A percentile compares a stretch with the other conserved stretches of the same genome.
These are phyloP conservation scores for Chionodraco myersi DNA, from an alignment of 2,113 vertebrate species.

Conservation along the genomic window DNA sequence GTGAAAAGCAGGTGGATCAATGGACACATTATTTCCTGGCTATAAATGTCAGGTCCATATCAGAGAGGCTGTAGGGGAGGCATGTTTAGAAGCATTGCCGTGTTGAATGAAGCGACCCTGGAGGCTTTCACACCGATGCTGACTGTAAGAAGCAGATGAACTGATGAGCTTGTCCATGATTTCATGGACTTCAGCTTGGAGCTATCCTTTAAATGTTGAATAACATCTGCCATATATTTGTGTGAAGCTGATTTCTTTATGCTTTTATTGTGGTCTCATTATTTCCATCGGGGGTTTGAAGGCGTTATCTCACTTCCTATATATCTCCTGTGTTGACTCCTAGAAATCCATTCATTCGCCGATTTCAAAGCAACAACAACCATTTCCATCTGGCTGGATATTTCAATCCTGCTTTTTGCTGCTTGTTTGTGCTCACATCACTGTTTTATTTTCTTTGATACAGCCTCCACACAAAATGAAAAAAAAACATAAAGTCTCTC, in stretches of 20 bases:
- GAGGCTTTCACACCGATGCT: slow-evolving; percentile 15
- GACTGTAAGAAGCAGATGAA: slow-evolving; percentile 43
- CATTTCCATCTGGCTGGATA: background rate
- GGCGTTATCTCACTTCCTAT: slow-evolving; percentile 9
- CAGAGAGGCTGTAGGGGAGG: slow-evolving; percentile 26
- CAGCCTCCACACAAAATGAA: background rate
- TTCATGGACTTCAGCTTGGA: slow-evolving; percentile 24
- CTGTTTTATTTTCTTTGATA: background rate
- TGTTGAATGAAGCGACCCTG: slow-evolving; percentile 2
- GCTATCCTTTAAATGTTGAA: slow-evolving; percentile 24
- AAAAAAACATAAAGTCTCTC: too few relatives aligned
- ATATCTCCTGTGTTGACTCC: slow-evolving; percentile 4
- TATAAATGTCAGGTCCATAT: slow-evolving; percentile 28
- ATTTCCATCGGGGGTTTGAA: slow-evolving; percentile 19
- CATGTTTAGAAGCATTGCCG: slow-evolving; percentile 14
- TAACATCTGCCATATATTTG: slow-evolving; percentile 12
- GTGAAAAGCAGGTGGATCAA: slow-evolving; percentile 34
- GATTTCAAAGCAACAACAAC: slow-evolving; percentile 9
- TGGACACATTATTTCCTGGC: background rate
- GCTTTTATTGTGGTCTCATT: slow-evolving; percentile 14
- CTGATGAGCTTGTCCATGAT: slow-evolving; percentile 33
- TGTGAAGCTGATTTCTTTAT: background rate
- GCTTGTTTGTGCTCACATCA: slow-evolving; percentile 8
- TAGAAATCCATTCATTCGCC: slow-evolving; percentile 9
- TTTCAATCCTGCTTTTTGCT: background rate